phyloP scores from a whole-genome alignment of 92 coral and sea anemone species.

The Zoanthus gigantus region DNA sequence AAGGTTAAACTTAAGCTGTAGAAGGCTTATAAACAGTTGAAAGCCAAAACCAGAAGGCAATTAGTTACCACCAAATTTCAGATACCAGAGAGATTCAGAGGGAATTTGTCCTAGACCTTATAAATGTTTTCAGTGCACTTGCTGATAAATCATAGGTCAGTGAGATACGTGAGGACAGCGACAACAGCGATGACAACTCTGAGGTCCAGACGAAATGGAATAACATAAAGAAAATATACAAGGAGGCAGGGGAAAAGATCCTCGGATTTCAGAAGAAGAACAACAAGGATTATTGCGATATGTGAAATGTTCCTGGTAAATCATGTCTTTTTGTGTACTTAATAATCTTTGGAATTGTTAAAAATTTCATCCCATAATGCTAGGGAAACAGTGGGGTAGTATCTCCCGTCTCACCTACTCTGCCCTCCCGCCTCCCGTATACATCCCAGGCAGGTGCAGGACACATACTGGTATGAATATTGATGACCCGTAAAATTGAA shows the following conservation, averaged over 20 bases:
- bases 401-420: too few species aligned
- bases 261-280: not conserved
- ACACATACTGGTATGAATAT: too few species aligned
- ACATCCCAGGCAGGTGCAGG: too few species aligned
- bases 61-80: not conserved
- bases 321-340: too few species aligned
- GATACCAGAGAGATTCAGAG: conserved; percentile 7
- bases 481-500: too few species aligned
- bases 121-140: conserved; percentile 12
- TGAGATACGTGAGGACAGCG: not conserved
- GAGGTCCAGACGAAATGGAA: conserved; percentile 12
- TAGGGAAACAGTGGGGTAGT: too few species aligned
- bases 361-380: too few species aligned
- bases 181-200: conserved; percentile 8
- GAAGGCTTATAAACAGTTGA: not conserved
- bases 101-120: conserved; percentile 12
- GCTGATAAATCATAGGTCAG: not conserved
- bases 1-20: conserved; percentile 4
- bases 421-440: too few species aligned
- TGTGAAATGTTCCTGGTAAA: too few species aligned
- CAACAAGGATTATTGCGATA: not conserved
- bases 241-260: not conserved
- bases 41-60: not conserved
- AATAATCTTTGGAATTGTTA: too few species aligned
- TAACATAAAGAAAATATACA: not conserved